Percentiles rank a stretch among this genome's conserved stretches.
Evolutionary conservation across 2,797 vertebrate genomes (phyloP).

Genomic region (Typhlichthys eigenmanni): DNA sequence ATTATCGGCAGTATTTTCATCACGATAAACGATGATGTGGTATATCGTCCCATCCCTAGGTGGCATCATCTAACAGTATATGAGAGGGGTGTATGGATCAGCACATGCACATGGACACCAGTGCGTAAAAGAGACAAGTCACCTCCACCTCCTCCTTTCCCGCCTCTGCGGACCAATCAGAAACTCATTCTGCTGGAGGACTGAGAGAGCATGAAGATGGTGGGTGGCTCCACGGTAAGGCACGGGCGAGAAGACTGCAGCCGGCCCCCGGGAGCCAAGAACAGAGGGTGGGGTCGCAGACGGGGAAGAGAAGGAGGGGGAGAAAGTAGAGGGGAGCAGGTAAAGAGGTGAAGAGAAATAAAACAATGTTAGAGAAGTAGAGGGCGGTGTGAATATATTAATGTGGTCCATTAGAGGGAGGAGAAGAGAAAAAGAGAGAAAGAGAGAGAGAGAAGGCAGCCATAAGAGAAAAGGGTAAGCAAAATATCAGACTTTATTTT

Average conservation of each 20-base stretch:
- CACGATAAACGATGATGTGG: no score
- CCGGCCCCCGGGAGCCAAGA: slow-evolving; percentile 49
- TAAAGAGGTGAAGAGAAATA: slow-evolving; percentile 1
- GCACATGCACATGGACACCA: slow-evolving; percentile 50
- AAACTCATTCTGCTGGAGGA: slow-evolving; percentile 99
- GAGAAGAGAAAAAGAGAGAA: slow-evolving; percentile 15
- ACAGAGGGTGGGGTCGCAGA: slow-evolving; percentile 68
- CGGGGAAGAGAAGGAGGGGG: slow-evolving; percentile 48
- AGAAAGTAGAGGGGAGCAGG: slow-evolving; percentile 3
- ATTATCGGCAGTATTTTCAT: no score
- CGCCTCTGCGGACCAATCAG: slow-evolving; percentile 79
- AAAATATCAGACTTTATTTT: no score
- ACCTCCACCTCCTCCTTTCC: slow-evolving; percentile 80
- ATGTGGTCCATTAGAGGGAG: background rate
- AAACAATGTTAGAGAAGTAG: slow-evolving; percentile 2
- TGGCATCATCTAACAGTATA: background rate
- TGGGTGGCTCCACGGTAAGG: slow-evolving; percentile 98
- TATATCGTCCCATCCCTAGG: no score
- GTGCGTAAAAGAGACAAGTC: slow-evolving; percentile 58
- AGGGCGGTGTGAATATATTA: background rate
- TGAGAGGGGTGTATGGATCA: slow-evolving; percentile 31
- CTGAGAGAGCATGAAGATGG: slow-evolving; percentile 99
- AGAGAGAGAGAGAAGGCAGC: slow-evolving; percentile 15
- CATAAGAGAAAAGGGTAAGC: background rate
- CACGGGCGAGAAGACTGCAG: slow-evolving; percentile 93